A percentile compares a stretch with the other conserved stretches of the same genome.
Evolutionary conservation across 35 echinoderm and acorn worm genomes (phyloP).

Genomic region (Lytechinus variegatus): DNA sequence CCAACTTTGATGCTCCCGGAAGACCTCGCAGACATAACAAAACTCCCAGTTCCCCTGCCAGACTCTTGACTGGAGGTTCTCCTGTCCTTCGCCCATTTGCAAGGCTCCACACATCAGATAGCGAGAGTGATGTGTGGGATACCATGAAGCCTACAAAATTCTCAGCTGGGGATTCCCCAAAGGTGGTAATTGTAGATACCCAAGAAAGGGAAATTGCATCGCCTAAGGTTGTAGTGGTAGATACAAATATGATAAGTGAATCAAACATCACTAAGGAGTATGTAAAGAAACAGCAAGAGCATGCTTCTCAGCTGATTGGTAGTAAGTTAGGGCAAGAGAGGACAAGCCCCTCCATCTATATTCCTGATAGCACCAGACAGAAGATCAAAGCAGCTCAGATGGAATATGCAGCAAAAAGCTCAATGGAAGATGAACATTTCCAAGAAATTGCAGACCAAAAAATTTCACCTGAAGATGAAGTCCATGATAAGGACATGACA

Average conservation of each 20-base stretch:
- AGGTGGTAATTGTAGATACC: conserved; percentile 35
- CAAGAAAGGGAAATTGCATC: background rate
- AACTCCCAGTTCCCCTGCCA: conserved; percentile 66
- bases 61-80: conserved; percentile 46
- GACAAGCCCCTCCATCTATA: background rate
- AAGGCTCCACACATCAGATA: conserved; percentile 17
- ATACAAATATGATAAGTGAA: conserved; percentile 1
- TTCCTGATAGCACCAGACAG: background rate
- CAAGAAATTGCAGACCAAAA: background rate
- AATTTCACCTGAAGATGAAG: background rate
- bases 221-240: conserved; percentile 63
- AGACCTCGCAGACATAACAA: conserved; percentile 48
- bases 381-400: conserved; percentile 29
- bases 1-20: conserved; percentile 5
- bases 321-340: conserved; percentile 26
- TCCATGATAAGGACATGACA: background rate
- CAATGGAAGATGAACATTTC: background rate
- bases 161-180: conserved; percentile 25
- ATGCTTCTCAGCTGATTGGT: conserved; percentile 30
- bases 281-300: conserved; percentile 25
- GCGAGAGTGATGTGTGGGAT: background rate
- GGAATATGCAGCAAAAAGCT: background rate
- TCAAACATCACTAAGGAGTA: background rate
- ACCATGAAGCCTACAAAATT: conserved; percentile 10
- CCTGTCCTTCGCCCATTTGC: background rate